A percentile compares a stretch with the other conserved stretches of the same genome.
Evolutionary conservation across 2,797 vertebrate genomes (phyloP).

Genomic region (Helicolenus hilgendorfi): DNA sequence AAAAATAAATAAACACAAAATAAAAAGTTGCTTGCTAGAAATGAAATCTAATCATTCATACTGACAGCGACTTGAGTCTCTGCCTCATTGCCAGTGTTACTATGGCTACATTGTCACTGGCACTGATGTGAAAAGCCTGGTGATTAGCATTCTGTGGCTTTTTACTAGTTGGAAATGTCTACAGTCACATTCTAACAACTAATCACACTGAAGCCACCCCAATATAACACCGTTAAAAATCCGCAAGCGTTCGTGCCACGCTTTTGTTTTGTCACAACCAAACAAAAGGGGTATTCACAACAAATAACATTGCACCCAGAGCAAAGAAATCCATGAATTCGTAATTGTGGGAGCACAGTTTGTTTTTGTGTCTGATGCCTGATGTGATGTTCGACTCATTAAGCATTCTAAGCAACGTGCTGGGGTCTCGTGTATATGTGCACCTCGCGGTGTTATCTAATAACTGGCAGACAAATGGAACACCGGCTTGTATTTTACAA

Average conservation of each 20-base stretch:
- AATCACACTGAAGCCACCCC: conserved; percentile 10
- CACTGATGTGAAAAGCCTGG: conserved; percentile 24
- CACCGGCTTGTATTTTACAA: conserved; percentile 78
- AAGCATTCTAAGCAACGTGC: conserved; percentile 75
- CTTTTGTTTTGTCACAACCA: conserved; percentile 52
- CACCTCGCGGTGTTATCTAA: conserved; percentile 79
- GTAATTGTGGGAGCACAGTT: conserved; percentile 50
- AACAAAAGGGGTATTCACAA: conserved; percentile 50
- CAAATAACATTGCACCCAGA: conserved; percentile 54
- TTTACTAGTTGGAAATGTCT: conserved; percentile 19
- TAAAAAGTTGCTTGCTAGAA: conserved; percentile 1
- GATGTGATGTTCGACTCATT: conserved; percentile 74
- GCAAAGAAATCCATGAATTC: conserved; percentile 65
- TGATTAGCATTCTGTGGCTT: conserved; percentile 54
- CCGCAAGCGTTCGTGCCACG: neutral
- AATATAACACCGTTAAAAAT: conserved; percentile 17
- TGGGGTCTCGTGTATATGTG: conserved; percentile 56
- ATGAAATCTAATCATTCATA: conserved; percentile 27
- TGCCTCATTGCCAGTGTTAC: conserved; percentile 49
- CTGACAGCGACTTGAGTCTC: conserved; percentile 24
- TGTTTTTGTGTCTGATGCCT: conserved; percentile 46
- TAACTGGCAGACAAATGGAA: conserved; percentile 86
- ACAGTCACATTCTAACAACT: conserved; percentile 12
- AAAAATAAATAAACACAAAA: neutral
- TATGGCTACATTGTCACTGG: conserved; percentile 58